A percentile compares a stretch with the other conserved stretches of the same genome.
Conservation (phyloP, 1,140 invertebrate genomes). For the Parasteatoda tepidariorum region DNA sequence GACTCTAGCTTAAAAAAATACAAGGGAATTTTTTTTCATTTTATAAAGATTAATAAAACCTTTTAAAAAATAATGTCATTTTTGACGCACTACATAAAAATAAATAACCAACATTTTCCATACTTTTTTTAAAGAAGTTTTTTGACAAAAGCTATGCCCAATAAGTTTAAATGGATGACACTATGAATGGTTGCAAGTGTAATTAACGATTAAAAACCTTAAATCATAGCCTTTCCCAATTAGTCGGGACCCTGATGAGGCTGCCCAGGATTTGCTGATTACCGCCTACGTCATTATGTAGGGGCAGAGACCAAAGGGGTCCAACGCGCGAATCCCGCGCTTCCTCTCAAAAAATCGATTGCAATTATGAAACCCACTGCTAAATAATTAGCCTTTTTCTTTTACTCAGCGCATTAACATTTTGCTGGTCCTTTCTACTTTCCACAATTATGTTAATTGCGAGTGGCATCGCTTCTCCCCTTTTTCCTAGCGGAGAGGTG, state of each 20-base stretch:
- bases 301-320: conserved; percentile 27
- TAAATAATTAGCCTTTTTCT: conserved; percentile 58
- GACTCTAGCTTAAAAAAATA: no score
- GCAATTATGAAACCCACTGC: conserved; percentile 42
- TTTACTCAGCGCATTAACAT: conserved; percentile 33
- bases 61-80: no score
- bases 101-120: no score
- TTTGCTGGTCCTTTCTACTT: conserved; percentile 37
- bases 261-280: conserved; percentile 45
- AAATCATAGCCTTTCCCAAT: conserved; percentile 33
- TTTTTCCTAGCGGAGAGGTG: conserved; percentile 20
- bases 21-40: no score
- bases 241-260: conserved; percentile 35
- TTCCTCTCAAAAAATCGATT: conserved; percentile 37
- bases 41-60: no score
- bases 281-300: conserved; percentile 40
- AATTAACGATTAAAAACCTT: conserved; percentile 5
- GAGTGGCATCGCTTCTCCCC: conserved; percentile 10
- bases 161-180: neutral
- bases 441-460: conserved; percentile 57
- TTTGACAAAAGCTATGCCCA: no score
- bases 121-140: no score
- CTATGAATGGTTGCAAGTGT: neutral
- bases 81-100: no score
- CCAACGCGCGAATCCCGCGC: conserved; percentile 26